phyloP scores from a whole-genome alignment of 35 echinoderm and acorn worm species.

The Diadema setosum region DNA sequence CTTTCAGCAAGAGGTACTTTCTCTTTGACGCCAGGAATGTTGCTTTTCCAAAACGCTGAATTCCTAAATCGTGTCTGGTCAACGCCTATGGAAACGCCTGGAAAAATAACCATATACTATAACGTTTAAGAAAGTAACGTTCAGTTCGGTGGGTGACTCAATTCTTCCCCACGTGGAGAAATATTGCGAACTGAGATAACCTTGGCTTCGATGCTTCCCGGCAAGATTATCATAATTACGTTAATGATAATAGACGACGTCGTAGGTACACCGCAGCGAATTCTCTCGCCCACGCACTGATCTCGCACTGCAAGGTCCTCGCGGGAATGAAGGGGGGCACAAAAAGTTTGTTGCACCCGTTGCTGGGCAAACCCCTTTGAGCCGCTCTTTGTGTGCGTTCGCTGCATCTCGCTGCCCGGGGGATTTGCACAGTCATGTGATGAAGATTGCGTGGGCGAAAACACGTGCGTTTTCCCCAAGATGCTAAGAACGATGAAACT shows the following conservation, averaged over 20 bases:
- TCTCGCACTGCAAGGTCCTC: background rate
- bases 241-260: background rate
- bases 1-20: too few species aligned
- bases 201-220: background rate
- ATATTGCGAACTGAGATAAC: background rate
- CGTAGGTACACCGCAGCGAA: background rate
- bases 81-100: too few species aligned
- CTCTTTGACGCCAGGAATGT: too few species aligned
- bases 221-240: background rate
- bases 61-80: too few species aligned
- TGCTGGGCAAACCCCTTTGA: background rate
- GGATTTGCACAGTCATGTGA: conserved; percentile 10
- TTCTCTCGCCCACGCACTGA: background rate
- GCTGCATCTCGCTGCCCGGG: background rate
- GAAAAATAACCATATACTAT: too few species aligned
- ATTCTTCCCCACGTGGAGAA: background rate
- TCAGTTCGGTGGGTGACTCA: too few species aligned
- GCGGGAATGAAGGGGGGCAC: background rate
- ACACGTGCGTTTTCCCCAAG: conserved; percentile 20
- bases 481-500: too few species aligned
- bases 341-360: conserved; percentile 3
- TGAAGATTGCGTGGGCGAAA: background rate
- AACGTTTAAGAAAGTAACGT: too few species aligned
- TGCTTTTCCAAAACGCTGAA: too few species aligned
- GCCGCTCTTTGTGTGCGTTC: background rate